Conservation (phyloP, 2,113 vertebrate genomes). For the Atherinomorus stipes region DNA sequence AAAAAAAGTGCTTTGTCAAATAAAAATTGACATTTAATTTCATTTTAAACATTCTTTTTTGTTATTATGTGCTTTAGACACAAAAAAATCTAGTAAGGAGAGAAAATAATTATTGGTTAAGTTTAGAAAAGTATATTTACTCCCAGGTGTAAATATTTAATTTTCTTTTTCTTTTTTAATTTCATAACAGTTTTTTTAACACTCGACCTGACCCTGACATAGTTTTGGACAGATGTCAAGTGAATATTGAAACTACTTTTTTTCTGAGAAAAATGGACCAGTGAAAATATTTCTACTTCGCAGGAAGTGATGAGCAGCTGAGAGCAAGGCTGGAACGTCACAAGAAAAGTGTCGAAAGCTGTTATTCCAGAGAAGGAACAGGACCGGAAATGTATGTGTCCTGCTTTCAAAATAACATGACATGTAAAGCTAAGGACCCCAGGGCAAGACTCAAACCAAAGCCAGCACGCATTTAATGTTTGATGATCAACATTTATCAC, state of each 20-base stretch:
- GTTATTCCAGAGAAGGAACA: background rate
- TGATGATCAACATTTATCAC: no score
- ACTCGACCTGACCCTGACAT: background rate
- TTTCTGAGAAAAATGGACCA: background rate
- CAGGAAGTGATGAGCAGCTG: slow-evolving; percentile 53
- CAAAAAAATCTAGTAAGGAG: no score
- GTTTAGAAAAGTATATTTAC: background rate
- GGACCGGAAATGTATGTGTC: background rate
- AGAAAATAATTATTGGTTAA: no score
- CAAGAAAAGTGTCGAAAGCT: background rate
- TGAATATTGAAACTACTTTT: background rate
- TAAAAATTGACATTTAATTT: no score
- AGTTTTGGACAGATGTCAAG: background rate
- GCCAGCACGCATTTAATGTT: no score
- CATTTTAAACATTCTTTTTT: no score
- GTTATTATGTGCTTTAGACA: no score
- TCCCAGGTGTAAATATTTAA: background rate
- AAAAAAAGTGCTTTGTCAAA: background rate
- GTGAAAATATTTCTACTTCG: background rate
- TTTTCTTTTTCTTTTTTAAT: background rate
- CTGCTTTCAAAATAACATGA: slow-evolving; percentile 39
- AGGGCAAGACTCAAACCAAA: no score
- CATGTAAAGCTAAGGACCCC: no score
- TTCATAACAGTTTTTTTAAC: no score
- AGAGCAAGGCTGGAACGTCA: slow-evolving; percentile 30